Percentiles rank a stretch among this genome's conserved stretches.
Conservation (phyloP, 2,113 vertebrate species). For the Callipepla californica region DNA sequence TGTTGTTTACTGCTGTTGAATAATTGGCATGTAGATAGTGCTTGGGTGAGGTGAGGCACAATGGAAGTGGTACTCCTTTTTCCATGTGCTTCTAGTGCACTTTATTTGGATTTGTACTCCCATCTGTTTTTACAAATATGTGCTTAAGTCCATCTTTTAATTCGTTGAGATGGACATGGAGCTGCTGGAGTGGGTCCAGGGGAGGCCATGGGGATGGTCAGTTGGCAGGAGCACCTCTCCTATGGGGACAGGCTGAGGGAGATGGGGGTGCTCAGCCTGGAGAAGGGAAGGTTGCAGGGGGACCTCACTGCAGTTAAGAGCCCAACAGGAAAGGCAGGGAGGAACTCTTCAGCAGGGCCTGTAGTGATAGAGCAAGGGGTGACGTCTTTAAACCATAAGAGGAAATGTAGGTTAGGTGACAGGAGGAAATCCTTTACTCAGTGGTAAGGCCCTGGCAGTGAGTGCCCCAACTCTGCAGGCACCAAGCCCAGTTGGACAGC, state of each 20-base stretch:
- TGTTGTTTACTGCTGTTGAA: background rate
- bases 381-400: background rate
- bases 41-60: background rate
- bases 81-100: background rate
- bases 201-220: too few relatives aligned
- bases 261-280: too few relatives aligned
- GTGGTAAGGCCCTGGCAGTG: background rate
- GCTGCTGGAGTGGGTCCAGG: too few relatives aligned
- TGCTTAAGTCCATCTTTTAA: background rate
- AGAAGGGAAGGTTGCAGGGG: too few relatives aligned
- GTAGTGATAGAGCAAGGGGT: background rate
- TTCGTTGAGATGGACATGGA: too few relatives aligned
- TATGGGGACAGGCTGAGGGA: too few relatives aligned
- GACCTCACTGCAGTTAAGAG: background rate
- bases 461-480: background rate
- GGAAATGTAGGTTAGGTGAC: background rate
- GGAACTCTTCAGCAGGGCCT: background rate
- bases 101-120: background rate
- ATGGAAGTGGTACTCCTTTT: background rate
- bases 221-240: background rate
- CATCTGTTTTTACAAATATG: background rate
- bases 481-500: background rate
- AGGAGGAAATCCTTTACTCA: background rate
- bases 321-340: background rate
- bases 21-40: background rate